Percentiles rank a stretch among this genome's conserved stretches.
Conservation (phyloP, 2,113 vertebrate species). For the Sorex fumeus region DNA sequence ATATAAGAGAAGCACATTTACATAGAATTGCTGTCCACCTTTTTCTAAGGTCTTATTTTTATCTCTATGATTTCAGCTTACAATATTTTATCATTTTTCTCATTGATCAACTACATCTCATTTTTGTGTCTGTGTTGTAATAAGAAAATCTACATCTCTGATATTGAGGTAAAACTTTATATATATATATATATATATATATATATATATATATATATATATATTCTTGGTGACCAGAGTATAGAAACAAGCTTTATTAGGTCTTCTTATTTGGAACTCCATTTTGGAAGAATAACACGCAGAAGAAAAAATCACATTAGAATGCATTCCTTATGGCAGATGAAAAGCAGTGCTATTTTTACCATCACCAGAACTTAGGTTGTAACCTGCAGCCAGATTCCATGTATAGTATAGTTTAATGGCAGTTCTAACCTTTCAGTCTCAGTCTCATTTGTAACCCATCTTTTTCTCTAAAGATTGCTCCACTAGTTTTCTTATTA, state of each 20-base stretch:
- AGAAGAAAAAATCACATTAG: neutral
- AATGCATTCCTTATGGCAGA: neutral
- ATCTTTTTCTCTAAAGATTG: neutral
- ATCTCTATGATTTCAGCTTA: neutral
- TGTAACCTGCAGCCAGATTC: neutral
- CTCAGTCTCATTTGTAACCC: neutral
- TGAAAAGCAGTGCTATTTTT: neutral
- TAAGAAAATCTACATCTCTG: neutral
- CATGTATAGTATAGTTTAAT: neutral
- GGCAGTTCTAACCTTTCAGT: rapidly evolving
- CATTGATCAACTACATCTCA: neutral
- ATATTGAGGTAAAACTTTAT: too few species aligned
- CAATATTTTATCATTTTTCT: neutral
- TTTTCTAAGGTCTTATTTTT: neutral
- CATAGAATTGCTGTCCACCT: too few species aligned
- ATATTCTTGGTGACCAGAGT: neutral
- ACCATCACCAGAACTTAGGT: too few species aligned
- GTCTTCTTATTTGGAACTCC: neutral
- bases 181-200: too few species aligned
- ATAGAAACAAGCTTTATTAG: neutral
- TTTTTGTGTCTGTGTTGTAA: neutral
- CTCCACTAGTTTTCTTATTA: neutral
- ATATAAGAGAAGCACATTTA: neutral
- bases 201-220: too few species aligned
- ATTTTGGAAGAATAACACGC: neutral